Base-by-base conservation (phyloP, 2,888 invertebrate genomes). In the Parasteatoda lunata region DNA sequence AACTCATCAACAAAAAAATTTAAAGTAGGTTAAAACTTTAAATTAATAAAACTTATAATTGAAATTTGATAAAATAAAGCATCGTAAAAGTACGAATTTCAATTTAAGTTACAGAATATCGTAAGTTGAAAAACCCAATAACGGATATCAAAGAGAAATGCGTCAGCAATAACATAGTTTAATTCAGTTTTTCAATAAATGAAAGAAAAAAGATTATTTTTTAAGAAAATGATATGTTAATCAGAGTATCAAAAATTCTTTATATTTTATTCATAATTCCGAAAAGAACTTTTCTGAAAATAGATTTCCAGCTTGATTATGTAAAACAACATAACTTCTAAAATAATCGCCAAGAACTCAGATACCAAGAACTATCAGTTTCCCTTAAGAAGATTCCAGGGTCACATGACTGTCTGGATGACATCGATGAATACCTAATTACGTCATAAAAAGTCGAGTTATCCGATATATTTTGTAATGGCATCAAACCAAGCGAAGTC, bases 401-500 rank as follows among this genome's bases (percentile, higher is more conserved):
- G 30, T 47, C 69, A 47, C 30, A 69, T 30, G 47, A 30, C 69
- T 69, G 45, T 69, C 47, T 15, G 11, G 15, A 49, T 6, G 15
- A 13, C 76, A n/a, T 66, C 65, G 48, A 65, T 49, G 64, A 48
- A 59, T 76, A 64, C 59, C 71, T 45, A 79, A 48, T 13, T 48
- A 51, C 15, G n/a, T 66, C 45, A 77, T 68, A 77, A 77, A 47
- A 45, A n/a, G 65, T 8, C 49, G 52, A 51, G 47, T 69, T 13
- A 30, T 30, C 13, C 30, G 47, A 7, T 69, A 13, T 69, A 47
- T 47, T 47, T 47, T 69, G 9, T 69, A 47, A 4, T 54, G 30
- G 47, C 47, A 75, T 51, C 59, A 47, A 75, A 13, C 75, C 75
- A 75, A 75, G 75, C 75, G 75, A 59, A n/a, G 59, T 52, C 49